Percentiles rank a stretch among this genome's conserved stretches.
phyloP scores from a whole-genome alignment of 2,113 vertebrate genomes.

The Vicugna pacos region DNA sequence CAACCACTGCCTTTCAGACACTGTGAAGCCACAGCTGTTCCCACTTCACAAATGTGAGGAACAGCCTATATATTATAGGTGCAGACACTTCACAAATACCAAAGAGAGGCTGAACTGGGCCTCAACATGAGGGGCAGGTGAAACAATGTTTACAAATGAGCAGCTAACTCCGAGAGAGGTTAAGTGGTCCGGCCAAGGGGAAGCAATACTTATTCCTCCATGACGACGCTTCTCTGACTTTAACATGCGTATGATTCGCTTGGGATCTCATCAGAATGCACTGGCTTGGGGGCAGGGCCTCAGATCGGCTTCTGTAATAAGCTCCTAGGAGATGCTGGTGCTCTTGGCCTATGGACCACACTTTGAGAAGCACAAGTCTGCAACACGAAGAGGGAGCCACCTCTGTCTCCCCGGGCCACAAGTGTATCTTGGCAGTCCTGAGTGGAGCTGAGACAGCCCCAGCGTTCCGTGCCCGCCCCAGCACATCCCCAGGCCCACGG shows the following conservation, averaged over 20 bases:
- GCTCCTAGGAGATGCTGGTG: not conserved
- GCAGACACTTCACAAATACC: not conserved
- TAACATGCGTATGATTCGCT: not conserved
- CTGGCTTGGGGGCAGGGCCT: not conserved
- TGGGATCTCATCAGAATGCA: not conserved
- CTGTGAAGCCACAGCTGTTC: not conserved
- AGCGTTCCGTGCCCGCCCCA: not conserved
- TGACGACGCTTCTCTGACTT: not conserved
- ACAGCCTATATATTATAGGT: not conserved
- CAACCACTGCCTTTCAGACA: not conserved
- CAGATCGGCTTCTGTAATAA: not conserved
- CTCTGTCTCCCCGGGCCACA: not conserved
- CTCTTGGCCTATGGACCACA: not conserved
- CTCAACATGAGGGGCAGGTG: not conserved
- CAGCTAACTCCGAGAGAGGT: not conserved
- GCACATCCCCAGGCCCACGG: not conserved
- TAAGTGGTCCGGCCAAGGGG: not conserved
- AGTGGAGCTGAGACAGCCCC: not conserved
- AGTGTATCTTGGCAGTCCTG: not conserved
- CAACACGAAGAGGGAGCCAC: not conserved
- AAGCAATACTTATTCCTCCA: not conserved
- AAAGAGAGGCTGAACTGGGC: not conserved
- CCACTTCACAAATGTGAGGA: not conserved
- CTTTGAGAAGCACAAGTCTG: not conserved
- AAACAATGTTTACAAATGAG: not conserved